Conservation (phyloP, 2,888 invertebrate genomes). For the Athalia rosae region DNA sequence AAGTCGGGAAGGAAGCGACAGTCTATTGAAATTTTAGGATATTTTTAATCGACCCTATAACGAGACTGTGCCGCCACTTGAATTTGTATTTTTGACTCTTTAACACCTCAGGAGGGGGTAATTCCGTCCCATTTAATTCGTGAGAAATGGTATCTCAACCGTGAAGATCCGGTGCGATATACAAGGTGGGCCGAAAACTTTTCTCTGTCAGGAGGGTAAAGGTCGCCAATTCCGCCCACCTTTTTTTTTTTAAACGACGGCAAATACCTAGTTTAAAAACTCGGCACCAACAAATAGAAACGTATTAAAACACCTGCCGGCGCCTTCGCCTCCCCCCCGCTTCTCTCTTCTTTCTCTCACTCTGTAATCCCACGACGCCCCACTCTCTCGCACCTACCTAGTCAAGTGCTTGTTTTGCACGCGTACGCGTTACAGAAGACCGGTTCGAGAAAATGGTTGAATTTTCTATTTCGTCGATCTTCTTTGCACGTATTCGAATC, state of each 20-base stretch:
- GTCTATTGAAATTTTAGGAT: too few relatives aligned
- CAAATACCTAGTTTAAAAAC: constrained; percentile 29
- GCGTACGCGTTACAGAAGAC: neutral
- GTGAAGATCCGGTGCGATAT: neutral
- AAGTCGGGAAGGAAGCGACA: too few relatives aligned
- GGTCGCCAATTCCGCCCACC: neutral
- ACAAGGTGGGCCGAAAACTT: neutral
- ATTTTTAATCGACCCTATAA: too few relatives aligned
- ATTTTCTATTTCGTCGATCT: too few relatives aligned
- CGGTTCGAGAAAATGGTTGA: too few relatives aligned
- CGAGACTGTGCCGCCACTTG: too few relatives aligned
- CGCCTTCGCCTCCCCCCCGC: constrained; percentile 38
- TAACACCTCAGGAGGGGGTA: neutral
- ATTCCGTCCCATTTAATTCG: too few relatives aligned
- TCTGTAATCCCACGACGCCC: neutral
- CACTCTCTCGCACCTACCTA: constrained; percentile 13
- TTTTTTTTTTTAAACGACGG: neutral
- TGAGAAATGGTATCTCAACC: too few relatives aligned
- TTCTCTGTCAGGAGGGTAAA: constrained; percentile 25
- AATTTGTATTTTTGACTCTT: too few relatives aligned
- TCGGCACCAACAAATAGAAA: constrained; percentile 30
- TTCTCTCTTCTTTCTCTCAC: constrained; percentile 32
- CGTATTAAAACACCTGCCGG: constrained; percentile 45
- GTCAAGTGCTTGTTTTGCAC: constrained; percentile 44
- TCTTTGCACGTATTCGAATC: neutral